phyloP scores from a whole-genome alignment of 2,888 invertebrate genomes.

The Zeuzera pyrina region DNA sequence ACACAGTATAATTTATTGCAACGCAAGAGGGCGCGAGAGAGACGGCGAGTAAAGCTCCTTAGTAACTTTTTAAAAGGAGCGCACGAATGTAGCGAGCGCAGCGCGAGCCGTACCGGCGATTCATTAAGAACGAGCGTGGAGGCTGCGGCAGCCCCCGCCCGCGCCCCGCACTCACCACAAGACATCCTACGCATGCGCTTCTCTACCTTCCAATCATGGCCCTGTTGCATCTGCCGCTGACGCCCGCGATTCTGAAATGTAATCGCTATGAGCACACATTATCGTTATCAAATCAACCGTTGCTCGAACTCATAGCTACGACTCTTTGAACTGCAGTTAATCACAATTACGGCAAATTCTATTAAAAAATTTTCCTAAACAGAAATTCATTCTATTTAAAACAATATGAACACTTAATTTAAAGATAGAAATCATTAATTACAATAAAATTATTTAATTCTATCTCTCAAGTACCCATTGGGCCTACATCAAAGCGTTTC shows the following conservation, averaged over 20 bases:
- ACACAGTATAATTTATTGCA: slow-evolving; percentile 43
- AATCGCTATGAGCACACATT: slow-evolving; percentile 66
- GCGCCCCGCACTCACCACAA: slow-evolving; percentile 27
- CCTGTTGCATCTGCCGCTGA: slow-evolving; percentile 62
- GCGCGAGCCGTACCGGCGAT: slow-evolving; percentile 67
- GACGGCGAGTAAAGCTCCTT: slow-evolving; percentile 47
- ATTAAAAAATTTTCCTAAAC: too few species aligned
- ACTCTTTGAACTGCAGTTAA: too few species aligned
- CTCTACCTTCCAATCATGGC: slow-evolving; percentile 48
- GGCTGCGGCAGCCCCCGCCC: slow-evolving; percentile 47
- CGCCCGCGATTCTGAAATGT: slow-evolving; percentile 54
- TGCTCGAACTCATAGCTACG: too few species aligned
- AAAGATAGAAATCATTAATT: too few species aligned
- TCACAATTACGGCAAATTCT: too few species aligned
- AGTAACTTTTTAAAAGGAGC: slow-evolving; percentile 56
- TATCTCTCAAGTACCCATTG: too few species aligned
- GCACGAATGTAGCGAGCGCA: slow-evolving; percentile 51
- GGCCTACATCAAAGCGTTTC: slow-evolving; percentile 55
- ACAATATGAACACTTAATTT: too few species aligned
- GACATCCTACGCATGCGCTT: slow-evolving; percentile 39
- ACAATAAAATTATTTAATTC: too few species aligned
- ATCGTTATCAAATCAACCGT: slow-evolving; percentile 53
- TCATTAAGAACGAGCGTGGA: slow-evolving; percentile 66
- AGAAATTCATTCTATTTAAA: too few species aligned
- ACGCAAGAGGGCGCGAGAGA: slow-evolving; percentile 54